Conservation (phyloP, 2,797 vertebrate genomes). For the Crocodylus rhombifer region DNA sequence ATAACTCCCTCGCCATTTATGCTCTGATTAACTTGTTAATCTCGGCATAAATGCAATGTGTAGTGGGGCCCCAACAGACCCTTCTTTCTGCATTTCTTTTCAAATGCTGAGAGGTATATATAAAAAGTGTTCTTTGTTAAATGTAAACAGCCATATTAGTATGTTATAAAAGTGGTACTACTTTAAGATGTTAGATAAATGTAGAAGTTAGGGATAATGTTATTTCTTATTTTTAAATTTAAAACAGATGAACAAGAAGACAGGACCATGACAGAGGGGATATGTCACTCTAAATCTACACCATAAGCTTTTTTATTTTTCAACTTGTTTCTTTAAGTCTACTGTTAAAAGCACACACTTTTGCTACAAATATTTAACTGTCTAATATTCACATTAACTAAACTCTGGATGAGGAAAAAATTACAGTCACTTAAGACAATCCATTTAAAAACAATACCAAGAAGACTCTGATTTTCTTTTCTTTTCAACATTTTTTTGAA, state of each 20-base stretch:
- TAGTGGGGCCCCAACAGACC: background rate
- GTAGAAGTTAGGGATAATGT: slow-evolving; percentile 44
- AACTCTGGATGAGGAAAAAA: background rate
- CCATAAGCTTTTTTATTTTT: slow-evolving; percentile 73
- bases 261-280: slow-evolving; percentile 66
- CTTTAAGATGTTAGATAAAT: slow-evolving; percentile 49
- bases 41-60: no score
- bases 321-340: slow-evolving; percentile 35
- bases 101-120: slow-evolving; percentile 5
- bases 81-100: background rate
- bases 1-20: no score
- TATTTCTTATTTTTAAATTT: slow-evolving; percentile 70
- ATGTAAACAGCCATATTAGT: slow-evolving; percentile 57
- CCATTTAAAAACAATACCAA: background rate
- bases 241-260: slow-evolving; percentile 36
- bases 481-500: background rate
- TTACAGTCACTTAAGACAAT: background rate
- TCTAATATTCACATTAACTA: no score
- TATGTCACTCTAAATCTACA: slow-evolving; percentile 62
- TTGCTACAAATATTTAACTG: slow-evolving; percentile 34
- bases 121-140: slow-evolving; percentile 40
- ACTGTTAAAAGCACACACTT: slow-evolving; percentile 58
- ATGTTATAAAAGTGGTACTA: slow-evolving; percentile 59
- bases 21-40: no score
- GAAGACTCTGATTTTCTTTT: background rate